A percentile compares a stretch with the other conserved stretches of the same genome.
These are phyloP conservation scores for Trematocara marginatum DNA, from an alignment of 2,113 vertebrate species.

Conservation along the genomic window DNA sequence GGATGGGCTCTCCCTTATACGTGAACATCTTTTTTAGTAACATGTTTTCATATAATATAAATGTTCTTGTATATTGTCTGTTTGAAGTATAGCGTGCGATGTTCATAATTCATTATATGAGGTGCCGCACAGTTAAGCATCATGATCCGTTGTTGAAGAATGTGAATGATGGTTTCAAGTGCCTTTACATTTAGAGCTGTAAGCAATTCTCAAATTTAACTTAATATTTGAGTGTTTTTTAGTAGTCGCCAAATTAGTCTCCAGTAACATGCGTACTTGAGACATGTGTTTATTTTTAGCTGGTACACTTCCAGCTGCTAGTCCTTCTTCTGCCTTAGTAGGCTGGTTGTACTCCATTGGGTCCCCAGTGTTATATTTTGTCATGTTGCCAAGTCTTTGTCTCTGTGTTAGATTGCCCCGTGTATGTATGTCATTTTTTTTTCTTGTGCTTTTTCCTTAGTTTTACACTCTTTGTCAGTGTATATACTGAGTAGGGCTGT, in stretches of 20 bases:
- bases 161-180: background rate
- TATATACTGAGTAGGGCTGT: background rate
- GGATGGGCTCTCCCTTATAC: background rate
- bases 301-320: background rate
- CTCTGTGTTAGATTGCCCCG: background rate
- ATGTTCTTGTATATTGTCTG: background rate
- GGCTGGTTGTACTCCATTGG: background rate
- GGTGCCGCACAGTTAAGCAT: background rate
- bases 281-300: background rate
- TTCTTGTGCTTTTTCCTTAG: background rate
- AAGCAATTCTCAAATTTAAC: background rate
- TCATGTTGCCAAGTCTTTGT: background rate
- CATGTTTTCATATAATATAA: background rate
- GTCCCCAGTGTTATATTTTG: background rate
- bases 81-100: background rate
- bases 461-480: background rate
- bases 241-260: background rate
- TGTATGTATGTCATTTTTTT: background rate
- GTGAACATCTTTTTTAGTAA: background rate
- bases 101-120: background rate
- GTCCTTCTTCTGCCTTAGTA: background rate
- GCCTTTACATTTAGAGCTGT: background rate
- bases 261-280: background rate
- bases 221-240: background rate
- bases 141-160: background rate